Evolutionary conservation across 2,797 vertebrate species (phyloP), one percentile per base, ranked within the genome.

Genomic region (Dicrostonyx torquatus): DNA sequence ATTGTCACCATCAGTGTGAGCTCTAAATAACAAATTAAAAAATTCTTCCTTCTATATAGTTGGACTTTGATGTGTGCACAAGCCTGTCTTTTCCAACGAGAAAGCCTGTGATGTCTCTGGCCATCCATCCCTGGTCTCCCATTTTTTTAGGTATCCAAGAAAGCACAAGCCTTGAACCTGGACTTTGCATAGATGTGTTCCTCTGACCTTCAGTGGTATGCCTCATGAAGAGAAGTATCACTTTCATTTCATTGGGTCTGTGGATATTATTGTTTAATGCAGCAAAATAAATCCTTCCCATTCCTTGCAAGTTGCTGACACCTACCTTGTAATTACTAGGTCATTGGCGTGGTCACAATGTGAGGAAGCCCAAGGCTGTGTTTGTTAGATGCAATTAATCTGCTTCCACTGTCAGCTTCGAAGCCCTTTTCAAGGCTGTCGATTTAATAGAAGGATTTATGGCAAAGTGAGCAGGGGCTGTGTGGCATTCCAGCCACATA

Each of bases 311-410:
- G 87, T 85, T 89, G 43, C 92, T 89, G 73, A 70, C 86, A 82
- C 70, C 73, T 93, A 64, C 82, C 82, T 96, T 79, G 50, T 66
- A 73, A 83, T 90, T 93, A 90, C 79, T 60, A 90, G 68, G 76
- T 78, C 86, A 87, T 24, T 45, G 70, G 34, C 24, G 9, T 79
- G 55, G 40, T 6, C 43, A 70, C 24, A 75, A 37, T n/a, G 17
- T 70, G 48, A 50, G 66, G 43, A 40, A 94, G 34, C 43, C 77
- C 83, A 92, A 92, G 83, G 75, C 77, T 95, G 40, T 92, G 68
- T 58, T 82, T 86, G 60, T 96, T 92, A 96, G 83, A 91, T 13
- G 5, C 26, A 92, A 86, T 94, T 92, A 95, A 86, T 88, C 75
- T 53, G 43, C 78, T 43, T 92, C 29, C 75, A 83, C 83, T 73